Conservation (phyloP, 2,113 vertebrate genomes). For the human (Homo sapiens) region DNA sequence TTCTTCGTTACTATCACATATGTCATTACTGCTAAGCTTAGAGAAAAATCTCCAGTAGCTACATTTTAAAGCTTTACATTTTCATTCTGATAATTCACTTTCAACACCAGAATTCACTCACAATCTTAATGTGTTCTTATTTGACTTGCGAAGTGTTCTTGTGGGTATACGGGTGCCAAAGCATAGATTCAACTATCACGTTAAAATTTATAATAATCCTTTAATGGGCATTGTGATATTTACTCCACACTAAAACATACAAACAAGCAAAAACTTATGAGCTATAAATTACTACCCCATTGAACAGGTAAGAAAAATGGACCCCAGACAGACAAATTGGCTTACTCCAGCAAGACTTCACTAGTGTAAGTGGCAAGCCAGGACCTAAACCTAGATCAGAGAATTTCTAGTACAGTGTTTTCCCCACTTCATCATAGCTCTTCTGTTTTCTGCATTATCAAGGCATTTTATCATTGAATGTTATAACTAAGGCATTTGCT, state of each 20-base stretch:
- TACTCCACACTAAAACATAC: not conserved
- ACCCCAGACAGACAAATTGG: not conserved
- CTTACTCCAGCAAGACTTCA: not conserved
- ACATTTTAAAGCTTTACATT: not conserved
- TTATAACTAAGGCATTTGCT: not conserved
- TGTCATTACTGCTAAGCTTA: not conserved
- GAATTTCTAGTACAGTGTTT: not conserved
- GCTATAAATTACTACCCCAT: not conserved
- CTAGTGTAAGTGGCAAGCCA: not conserved
- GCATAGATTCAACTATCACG: not conserved
- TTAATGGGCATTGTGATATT: not conserved
- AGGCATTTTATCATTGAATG: not conserved
- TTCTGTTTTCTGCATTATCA: not conserved
- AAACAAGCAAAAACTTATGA: not conserved
- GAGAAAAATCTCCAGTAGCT: not conserved
- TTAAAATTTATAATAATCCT: not conserved
- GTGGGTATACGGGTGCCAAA: not conserved
- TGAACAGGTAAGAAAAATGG: not conserved
- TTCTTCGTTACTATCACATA: not conserved
- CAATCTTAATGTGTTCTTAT: not conserved
- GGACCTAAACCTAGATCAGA: not conserved
- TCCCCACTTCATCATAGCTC: not conserved
- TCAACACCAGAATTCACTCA: not conserved
- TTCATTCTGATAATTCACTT: constrained; percentile 7
- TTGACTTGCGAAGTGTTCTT: not conserved